Evolutionary conservation across 1,140 invertebrate species (phyloP).

Genomic region (Calosoma granatense): DNA sequence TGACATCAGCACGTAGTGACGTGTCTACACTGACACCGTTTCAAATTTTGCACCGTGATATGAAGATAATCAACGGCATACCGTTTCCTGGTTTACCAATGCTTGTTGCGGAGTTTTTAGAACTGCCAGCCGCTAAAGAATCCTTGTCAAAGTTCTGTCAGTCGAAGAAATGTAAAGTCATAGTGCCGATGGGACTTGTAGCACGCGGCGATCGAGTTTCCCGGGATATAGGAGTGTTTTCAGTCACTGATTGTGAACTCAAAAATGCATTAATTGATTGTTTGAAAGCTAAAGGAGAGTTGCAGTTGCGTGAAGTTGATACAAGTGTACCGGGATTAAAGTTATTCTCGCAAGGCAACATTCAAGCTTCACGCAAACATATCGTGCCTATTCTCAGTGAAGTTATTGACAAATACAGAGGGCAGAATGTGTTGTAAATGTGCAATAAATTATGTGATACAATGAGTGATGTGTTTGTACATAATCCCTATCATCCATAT

Average conservation of each 20-base stretch:
- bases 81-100: conserved; percentile 39
- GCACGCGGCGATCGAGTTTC: conserved; percentile 21
- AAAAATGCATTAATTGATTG: conserved; percentile 21
- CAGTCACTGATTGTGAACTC: conserved; percentile 17
- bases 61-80: conserved; percentile 35
- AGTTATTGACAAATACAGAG: conserved; percentile 11
- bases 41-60: conserved; percentile 38
- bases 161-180: conserved; percentile 29
- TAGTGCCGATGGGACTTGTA: conserved; percentile 44
- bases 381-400: conserved; percentile 47
- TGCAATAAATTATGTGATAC: neutral
- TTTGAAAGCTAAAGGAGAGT: conserved; percentile 25
- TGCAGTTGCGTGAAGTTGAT: conserved; percentile 23
- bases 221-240: conserved; percentile 19
- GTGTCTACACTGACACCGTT: conserved; percentile 32
- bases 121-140: conserved; percentile 30
- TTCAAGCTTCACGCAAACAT: conserved; percentile 48
- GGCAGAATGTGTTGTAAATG: neutral
- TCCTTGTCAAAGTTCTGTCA: conserved; percentile 38
- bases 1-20: conserved; percentile 35
- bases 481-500: no score
- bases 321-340: conserved; percentile 26
- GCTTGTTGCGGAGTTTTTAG: conserved; percentile 41
- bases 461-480: neutral
- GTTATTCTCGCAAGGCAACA: conserved; percentile 42